A percentile compares a stretch with the other conserved stretches of the same genome.
Evolutionary conservation across 1,140 invertebrate genomes (phyloP).

Genomic region (Frieseomelitta varia): DNA sequence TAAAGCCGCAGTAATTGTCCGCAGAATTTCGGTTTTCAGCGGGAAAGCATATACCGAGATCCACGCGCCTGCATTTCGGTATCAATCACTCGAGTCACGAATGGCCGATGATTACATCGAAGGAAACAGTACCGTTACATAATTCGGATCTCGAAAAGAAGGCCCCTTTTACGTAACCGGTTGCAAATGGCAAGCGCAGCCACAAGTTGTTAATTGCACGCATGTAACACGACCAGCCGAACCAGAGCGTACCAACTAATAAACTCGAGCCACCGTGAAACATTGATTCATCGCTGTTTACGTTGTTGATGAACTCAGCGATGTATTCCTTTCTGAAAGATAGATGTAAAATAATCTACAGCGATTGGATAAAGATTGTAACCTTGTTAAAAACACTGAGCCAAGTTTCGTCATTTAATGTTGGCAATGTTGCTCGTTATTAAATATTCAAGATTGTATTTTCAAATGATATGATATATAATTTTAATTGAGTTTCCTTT

Average conservation of each 20-base stretch:
- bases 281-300: constrained; percentile 28
- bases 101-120: constrained; percentile 10
- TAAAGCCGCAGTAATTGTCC: not conserved
- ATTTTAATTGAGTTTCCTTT: too few relatives aligned
- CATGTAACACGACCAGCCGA: not conserved
- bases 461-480: too few relatives aligned
- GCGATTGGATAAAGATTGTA: too few relatives aligned
- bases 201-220: constrained; percentile 30
- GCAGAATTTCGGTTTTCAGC: not conserved
- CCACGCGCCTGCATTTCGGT: constrained; percentile 4
- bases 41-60: constrained; percentile 22
- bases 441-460: too few relatives aligned
- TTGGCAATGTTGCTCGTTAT: too few relatives aligned
- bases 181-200: constrained; percentile 36
- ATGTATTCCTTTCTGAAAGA: not conserved
- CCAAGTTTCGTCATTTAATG: too few relatives aligned
- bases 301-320: not conserved
- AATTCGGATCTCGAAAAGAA: constrained; percentile 26
- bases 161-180: constrained; percentile 17
- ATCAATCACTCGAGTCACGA: constrained; percentile 16
- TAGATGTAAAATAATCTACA: not conserved
- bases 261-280: not conserved
- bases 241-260: not conserved
- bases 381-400: too few relatives aligned
- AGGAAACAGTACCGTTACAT: constrained; percentile 34